Evolutionary conservation across 2,888 invertebrate genomes (phyloP).

Genomic region (Microctonus aethiopoides): DNA sequence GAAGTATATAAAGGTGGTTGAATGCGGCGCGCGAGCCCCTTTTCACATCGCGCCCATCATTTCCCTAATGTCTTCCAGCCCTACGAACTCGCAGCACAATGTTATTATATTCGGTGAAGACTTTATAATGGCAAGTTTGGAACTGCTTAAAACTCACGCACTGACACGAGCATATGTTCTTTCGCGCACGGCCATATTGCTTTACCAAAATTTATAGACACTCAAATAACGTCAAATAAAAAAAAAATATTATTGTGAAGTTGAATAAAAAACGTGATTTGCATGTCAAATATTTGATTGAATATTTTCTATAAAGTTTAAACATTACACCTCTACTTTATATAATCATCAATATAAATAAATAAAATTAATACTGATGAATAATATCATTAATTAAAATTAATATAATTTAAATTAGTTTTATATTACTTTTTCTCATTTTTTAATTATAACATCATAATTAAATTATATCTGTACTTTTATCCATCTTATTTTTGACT

Average conservation of each 20-base stretch:
- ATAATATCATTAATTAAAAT: not conserved
- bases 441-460: not conserved
- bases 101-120: conserved; percentile 66
- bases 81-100: conserved; percentile 53
- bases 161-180: conserved; percentile 25
- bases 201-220: conserved; percentile 38
- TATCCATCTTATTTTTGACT: not conserved
- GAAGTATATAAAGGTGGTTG: conserved; percentile 17
- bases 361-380: no score
- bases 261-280: not conserved
- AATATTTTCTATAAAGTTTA: not conserved
- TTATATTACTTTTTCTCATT: no score
- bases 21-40: conserved; percentile 12
- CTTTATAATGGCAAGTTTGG: conserved; percentile 64
- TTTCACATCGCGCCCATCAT: conserved; percentile 43
- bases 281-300: not conserved
- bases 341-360: no score
- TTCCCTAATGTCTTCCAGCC: conserved; percentile 67
- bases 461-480: not conserved
- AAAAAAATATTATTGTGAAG: not conserved
- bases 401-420: not conserved
- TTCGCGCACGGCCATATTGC: conserved; percentile 38
- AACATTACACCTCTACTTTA: no score
- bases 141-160: conserved; percentile 63
- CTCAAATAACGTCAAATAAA: not conserved